These are phyloP conservation scores for Dysmachus trigonus DNA, from an alignment of 2,888 invertebrate genomes.

Conservation along the genomic window DNA sequence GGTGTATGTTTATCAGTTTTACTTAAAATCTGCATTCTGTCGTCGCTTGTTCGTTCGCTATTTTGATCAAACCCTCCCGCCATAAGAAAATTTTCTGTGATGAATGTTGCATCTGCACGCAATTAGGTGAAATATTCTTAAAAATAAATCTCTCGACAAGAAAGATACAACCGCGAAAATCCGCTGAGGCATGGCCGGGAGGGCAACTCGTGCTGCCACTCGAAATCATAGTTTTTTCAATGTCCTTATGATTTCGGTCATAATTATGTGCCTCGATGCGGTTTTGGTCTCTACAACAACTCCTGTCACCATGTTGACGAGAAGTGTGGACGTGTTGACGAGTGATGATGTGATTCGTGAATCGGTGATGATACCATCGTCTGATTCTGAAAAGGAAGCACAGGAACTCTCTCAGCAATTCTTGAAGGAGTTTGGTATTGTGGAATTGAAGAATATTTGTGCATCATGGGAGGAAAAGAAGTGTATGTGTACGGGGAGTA, in stretches of 20 bases:
- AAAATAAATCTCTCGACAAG: neutral
- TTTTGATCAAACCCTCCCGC: neutral
- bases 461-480: slow-evolving; percentile 59
- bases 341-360: slow-evolving; percentile 55
- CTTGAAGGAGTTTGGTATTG: slow-evolving; percentile 51
- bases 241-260: slow-evolving; percentile 52
- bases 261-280: slow-evolving; percentile 51
- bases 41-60: neutral
- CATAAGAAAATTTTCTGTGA: neutral
- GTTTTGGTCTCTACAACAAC: slow-evolving; percentile 31
- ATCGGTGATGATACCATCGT: slow-evolving; percentile 61
- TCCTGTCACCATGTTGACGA: slow-evolving; percentile 46
- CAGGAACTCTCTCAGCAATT: slow-evolving; percentile 62
- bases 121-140: neutral
- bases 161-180: neutral
- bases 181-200: slow-evolving; percentile 55
- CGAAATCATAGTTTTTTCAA: slow-evolving; percentile 1
- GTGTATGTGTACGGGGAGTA: slow-evolving; percentile 61
- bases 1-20: neutral
- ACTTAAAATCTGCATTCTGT: neutral
- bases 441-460: slow-evolving; percentile 57
- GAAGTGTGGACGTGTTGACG: slow-evolving; percentile 51
- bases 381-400: slow-evolving; percentile 63
- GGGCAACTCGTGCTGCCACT: slow-evolving; percentile 54
- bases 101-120: neutral